These are phyloP conservation scores for Canis aureus DNA, from an alignment of 2,113 vertebrate species.

Conservation along the genomic window DNA sequence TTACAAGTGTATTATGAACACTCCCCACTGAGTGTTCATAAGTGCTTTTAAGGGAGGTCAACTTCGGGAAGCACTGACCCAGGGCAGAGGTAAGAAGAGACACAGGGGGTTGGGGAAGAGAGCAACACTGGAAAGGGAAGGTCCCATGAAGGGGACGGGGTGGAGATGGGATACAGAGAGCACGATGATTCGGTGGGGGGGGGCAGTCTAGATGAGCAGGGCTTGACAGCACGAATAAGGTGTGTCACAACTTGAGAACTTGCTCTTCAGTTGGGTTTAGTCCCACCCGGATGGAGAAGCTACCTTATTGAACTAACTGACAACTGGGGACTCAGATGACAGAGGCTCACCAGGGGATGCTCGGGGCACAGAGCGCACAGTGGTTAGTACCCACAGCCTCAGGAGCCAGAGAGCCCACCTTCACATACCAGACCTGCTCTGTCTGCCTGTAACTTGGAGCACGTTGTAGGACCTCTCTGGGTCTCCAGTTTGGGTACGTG, in stretches of 20 bases:
- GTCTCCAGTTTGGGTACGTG: background rate
- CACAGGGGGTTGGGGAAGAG: too few relatives aligned
- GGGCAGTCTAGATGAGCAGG: background rate
- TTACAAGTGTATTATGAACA: too few relatives aligned
- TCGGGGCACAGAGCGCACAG: background rate
- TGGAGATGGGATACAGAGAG: background rate
- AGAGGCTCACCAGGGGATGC: background rate
- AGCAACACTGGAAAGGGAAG: background rate
- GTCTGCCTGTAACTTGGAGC: background rate
- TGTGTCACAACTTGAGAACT: background rate
- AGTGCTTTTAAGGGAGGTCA: background rate
- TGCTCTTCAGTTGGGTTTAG: background rate
- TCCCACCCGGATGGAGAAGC: background rate
- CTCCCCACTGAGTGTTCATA: background rate
- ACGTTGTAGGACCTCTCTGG: background rate
- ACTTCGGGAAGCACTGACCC: background rate
- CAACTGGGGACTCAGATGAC: background rate
- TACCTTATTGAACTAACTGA: background rate
- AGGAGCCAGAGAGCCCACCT: background rate
- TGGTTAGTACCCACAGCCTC: background rate
- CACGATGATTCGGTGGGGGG: background rate
- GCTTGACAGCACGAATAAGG: background rate
- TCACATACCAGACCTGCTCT: background rate
- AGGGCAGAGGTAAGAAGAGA: background rate
- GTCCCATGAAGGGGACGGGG: background rate